Percentiles rank a stretch among this genome's conserved stretches.
Conservation (phyloP, 2,113 vertebrate species). For the Monopterus albus region DNA sequence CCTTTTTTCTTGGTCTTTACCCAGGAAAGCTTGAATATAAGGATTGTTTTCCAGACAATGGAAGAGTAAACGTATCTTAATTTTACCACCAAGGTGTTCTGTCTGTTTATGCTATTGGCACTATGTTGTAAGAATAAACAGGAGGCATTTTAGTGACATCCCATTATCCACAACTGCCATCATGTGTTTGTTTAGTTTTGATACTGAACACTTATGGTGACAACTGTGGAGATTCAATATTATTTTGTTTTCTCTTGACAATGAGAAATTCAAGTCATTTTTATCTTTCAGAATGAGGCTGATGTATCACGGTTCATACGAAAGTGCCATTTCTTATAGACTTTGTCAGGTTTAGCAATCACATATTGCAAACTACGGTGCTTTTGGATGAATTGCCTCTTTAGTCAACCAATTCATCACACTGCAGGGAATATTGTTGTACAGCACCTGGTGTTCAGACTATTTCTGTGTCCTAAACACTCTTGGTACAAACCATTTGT, state of each 20-base stretch:
- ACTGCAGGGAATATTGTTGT: constrained; percentile 85
- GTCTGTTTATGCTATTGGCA: neutral
- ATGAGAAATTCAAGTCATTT: constrained; percentile 22
- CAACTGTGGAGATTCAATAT: constrained; percentile 3
- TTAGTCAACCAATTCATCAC: constrained; percentile 87
- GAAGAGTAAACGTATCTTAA: constrained; percentile 45
- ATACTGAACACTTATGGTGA: constrained; percentile 1
- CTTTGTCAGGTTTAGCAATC: constrained; percentile 74
- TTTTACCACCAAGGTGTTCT: constrained; percentile 17
- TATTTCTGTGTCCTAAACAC: constrained; percentile 81
- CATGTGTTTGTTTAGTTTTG: neutral
- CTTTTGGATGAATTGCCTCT: constrained; percentile 85
- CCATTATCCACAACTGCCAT: neutral
- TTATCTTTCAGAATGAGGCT: constrained; percentile 34
- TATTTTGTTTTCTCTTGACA: constrained; percentile 1
- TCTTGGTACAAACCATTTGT: constrained; percentile 77
- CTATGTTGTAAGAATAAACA: neutral
- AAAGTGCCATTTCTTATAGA: constrained; percentile 56
- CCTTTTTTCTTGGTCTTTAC: constrained; percentile 39
- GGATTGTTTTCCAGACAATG: constrained; percentile 71
- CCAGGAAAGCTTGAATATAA: constrained; percentile 50
- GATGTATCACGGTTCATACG: constrained; percentile 33
- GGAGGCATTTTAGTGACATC: constrained; percentile 8
- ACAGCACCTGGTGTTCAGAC: constrained; percentile 85
- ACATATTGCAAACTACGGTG: constrained; percentile 76